Evolutionary conservation across 2,113 vertebrate genomes (phyloP), one percentile per base, ranked within the genome.

Genomic region (Clarias magur): DNA sequence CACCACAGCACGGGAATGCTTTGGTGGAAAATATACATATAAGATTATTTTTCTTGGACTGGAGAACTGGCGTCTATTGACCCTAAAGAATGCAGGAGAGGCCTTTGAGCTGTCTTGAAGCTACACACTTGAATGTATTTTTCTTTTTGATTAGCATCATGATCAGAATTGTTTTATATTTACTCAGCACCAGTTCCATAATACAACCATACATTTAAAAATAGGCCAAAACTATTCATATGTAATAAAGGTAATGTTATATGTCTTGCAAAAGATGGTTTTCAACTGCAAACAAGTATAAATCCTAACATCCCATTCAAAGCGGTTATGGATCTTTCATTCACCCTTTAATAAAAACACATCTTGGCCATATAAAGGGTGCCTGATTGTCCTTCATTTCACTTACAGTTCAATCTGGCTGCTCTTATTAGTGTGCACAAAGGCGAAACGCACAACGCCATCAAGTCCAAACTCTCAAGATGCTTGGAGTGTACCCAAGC

Each of bases 1-100:
- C 81, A 88, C 86, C 88, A 89, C 85, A 88, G 67, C 65, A 75
- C 42, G 5, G 76, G 85, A 89, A 86, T 84, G 67, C 80, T 67
- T 84, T 25, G 57, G 67, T 25, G 59, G 72, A 83, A 88, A 86
- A 90, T 68, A 86, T 75, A 81, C 82, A 38, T 23, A 86, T 59
- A 89, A 86, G 87, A 82, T 89, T 87, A 84, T 84, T 82, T 70
- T 85, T 81, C 72, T 70, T 75, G 56, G 70, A 27, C 83, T 75
- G 75, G n/a, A 70, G 82, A 78, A 86, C 70, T 86, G 87, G 83
- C 88, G 68, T 65, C 53, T 25, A 2, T 34, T 86, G 86, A 90
- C 87, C 88, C 82, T 72, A 57, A 86, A 65, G 80, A 87, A 56
- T 27, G 80, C 78, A 34, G 30, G 85, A 13, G 27, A 57, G 65